These are phyloP conservation scores for Drosophila azteca DNA, from an alignment of 1,140 invertebrate species.

Conservation along the genomic window DNA sequence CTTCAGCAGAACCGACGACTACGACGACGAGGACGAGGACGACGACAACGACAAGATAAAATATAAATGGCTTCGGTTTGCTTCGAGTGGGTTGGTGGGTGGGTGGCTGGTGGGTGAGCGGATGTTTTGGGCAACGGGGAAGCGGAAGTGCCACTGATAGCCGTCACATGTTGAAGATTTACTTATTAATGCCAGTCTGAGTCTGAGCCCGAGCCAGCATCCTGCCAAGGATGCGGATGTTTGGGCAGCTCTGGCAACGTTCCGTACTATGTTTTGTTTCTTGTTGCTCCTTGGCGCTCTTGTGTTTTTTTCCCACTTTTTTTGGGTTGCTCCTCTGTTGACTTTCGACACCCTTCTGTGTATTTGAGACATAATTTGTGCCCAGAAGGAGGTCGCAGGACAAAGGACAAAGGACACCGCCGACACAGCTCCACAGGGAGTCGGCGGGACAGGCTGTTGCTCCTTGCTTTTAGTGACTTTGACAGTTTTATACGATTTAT, in stretches of 20 bases:
- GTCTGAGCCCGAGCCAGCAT: slow-evolving; percentile 56
- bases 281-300: slow-evolving; percentile 8
- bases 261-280: slow-evolving; percentile 56
- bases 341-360: slow-evolving; percentile 75
- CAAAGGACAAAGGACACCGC: slow-evolving; percentile 29
- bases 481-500: slow-evolving; percentile 82
- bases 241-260: slow-evolving; percentile 34
- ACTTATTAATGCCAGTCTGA: slow-evolving; percentile 75
- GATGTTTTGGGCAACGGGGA: slow-evolving; percentile 21
- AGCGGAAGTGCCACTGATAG: slow-evolving; percentile 76
- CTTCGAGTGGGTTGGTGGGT: slow-evolving; percentile 33
- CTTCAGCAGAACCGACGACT: slow-evolving; percentile 42
- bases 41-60: slow-evolving; percentile 71
- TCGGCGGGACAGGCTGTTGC: slow-evolving; percentile 60
- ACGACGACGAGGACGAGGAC: slow-evolving; percentile 59
- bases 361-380: slow-evolving; percentile 71
- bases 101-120: not conserved
- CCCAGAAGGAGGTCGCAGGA: slow-evolving; percentile 35
- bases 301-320: slow-evolving; percentile 12
- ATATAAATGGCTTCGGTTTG: slow-evolving; percentile 74
- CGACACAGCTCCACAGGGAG: slow-evolving; percentile 27
- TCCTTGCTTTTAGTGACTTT: slow-evolving; percentile 78
- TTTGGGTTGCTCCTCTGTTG: slow-evolving; percentile 47
- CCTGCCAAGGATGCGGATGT: slow-evolving; percentile 37
- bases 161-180: slow-evolving; percentile 79